phyloP scores from a whole-genome alignment of 2,113 vertebrate species.

The Xiphias gladius region DNA sequence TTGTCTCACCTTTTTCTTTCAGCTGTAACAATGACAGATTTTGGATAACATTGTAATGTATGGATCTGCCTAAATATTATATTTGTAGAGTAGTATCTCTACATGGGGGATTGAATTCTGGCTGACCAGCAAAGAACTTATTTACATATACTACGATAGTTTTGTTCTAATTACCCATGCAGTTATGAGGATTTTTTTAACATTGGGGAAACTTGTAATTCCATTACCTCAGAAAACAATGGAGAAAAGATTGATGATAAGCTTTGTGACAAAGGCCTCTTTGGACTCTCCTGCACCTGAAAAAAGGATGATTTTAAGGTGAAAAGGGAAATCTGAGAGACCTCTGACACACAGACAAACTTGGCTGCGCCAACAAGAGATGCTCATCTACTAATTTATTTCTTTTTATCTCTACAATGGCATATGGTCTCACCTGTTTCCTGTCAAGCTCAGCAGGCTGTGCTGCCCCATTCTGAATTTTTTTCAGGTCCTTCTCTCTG shows the following conservation, averaged over 20 bases:
- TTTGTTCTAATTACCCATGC: not conserved
- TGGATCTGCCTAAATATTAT: not conserved
- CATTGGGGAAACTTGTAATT: not conserved
- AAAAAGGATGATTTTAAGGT: slow-evolving; percentile 31
- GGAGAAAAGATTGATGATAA: slow-evolving; percentile 94
- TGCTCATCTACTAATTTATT: not conserved
- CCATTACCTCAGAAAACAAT: slow-evolving; percentile 93
- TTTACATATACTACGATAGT: too few species aligned
- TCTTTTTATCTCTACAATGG: not conserved
- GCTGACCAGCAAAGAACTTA: not conserved
- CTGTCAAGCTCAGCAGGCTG: slow-evolving; percentile 84
- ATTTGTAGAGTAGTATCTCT: not conserved
- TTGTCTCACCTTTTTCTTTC: slow-evolving; percentile 90
- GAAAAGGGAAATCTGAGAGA: not conserved
- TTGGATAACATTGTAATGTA: not conserved
- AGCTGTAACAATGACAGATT: slow-evolving; percentile 78
- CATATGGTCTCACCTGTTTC: slow-evolving; percentile 78
- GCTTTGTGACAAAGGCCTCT: slow-evolving; percentile 92
- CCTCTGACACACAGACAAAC: not conserved
- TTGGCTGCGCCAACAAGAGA: not conserved
- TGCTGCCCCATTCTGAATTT: slow-evolving; percentile 87
- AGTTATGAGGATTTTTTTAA: not conserved
- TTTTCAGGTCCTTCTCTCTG: slow-evolving; percentile 89
- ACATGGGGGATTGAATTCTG: not conserved
- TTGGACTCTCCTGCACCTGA: slow-evolving; percentile 88